Conservation (phyloP, 2,113 vertebrate species). For the Protobothrops mucrosquamatus region DNA sequence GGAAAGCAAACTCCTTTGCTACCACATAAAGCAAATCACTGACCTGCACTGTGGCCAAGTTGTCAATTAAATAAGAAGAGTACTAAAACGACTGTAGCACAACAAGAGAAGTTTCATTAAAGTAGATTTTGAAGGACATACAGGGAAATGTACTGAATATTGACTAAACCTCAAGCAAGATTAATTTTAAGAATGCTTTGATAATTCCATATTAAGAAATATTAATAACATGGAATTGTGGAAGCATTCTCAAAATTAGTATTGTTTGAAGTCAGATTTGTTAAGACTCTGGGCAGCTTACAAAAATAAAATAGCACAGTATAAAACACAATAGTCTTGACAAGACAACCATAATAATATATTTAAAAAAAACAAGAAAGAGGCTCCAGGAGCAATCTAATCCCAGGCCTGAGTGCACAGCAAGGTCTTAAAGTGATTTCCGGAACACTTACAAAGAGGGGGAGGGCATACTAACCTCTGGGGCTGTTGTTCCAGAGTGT, state of each 20-base stretch:
- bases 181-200: constrained; percentile 55
- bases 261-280: not conserved
- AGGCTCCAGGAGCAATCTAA: not conserved
- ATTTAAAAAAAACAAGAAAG: not conserved
- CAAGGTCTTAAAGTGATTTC: not conserved
- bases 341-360: not conserved
- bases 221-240: not conserved
- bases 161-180: constrained; percentile 65
- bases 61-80: constrained; percentile 63
- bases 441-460: not conserved
- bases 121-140: constrained; percentile 47
- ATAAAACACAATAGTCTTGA: not conserved
- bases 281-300: not conserved
- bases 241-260: no score
- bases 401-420: not conserved
- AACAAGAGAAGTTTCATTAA: constrained; percentile 40
- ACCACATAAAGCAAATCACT: constrained; percentile 11
- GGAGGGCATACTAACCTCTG: not conserved
- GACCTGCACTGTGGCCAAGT: constrained; percentile 38
- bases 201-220: constrained; percentile 25
- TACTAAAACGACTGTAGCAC: constrained; percentile 50
- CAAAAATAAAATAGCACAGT: not conserved
- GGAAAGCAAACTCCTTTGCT: constrained; percentile 37
- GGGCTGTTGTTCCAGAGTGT: not conserved
- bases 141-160: constrained; percentile 59